Evolutionary conservation across 2,797 vertebrate species (phyloP).

Genomic region (Myotis pilosus): DNA sequence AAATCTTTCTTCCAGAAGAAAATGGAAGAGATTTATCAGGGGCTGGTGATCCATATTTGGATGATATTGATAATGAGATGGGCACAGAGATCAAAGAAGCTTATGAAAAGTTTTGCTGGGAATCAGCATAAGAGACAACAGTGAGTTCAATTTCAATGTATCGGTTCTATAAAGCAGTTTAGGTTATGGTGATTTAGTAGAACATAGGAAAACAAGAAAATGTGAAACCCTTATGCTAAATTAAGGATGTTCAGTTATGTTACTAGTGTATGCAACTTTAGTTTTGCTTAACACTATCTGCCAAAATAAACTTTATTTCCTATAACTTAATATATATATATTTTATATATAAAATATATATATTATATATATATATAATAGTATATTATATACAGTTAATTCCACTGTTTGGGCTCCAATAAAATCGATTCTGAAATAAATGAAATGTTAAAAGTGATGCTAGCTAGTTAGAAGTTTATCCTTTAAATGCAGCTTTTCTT

Average conservation of each 20-base stretch:
- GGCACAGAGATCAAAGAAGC: slow-evolving; percentile 74
- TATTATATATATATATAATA: slow-evolving; percentile 82
- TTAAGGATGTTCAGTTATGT: slow-evolving; percentile 80
- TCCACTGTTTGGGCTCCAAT: slow-evolving; percentile 86
- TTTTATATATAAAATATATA: not conserved
- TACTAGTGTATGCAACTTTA: slow-evolving; percentile 83
- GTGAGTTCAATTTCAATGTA: slow-evolving; percentile 74
- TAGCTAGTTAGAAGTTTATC: slow-evolving; percentile 70
- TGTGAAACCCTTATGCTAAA: slow-evolving; percentile 82
- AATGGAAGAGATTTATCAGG: slow-evolving; percentile 88
- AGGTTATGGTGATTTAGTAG: slow-evolving; percentile 78
- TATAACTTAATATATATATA: slow-evolving; percentile 81
- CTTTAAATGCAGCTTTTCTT: slow-evolving; percentile 68
- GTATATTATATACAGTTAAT: slow-evolving; percentile 89
- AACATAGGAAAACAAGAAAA: slow-evolving; percentile 78
- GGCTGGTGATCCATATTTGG: slow-evolving; percentile 81
- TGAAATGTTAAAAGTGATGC: slow-evolving; percentile 80
- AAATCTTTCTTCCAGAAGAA: slow-evolving; percentile 83
- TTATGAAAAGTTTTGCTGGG: slow-evolving; percentile 95
- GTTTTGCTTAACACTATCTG: slow-evolving; percentile 85
- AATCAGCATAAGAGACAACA: slow-evolving; percentile 89
- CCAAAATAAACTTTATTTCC: slow-evolving; percentile 86
- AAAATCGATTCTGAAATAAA: slow-evolving; percentile 82
- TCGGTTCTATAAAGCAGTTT: slow-evolving; percentile 80
- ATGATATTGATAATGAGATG: not conserved